phyloP scores from a whole-genome alignment of 2,888 invertebrate species.

The Trichogramma dendrolimi region DNA sequence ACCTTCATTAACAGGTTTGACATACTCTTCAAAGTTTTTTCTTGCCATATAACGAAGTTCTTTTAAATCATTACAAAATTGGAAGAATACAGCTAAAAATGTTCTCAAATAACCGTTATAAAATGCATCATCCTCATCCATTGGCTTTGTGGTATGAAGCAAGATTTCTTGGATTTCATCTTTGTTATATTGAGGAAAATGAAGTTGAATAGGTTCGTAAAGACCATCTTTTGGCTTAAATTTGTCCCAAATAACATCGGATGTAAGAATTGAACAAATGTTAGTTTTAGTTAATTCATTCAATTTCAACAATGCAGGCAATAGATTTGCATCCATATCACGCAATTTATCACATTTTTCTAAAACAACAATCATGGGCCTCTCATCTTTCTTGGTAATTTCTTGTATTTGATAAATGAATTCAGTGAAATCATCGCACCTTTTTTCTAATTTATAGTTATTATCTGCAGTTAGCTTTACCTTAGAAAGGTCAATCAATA shows the following conservation, averaged over 20 bases:
- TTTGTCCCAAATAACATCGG: conserved; percentile 77
- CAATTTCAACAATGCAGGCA: conserved; percentile 69
- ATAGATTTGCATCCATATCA: conserved; percentile 68
- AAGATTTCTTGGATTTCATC: conserved; percentile 61
- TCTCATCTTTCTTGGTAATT: conserved; percentile 45
- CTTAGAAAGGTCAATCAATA: conserved; percentile 60
- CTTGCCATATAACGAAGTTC: conserved; percentile 80
- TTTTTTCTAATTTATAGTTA: conserved; percentile 51
- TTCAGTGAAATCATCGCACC: conserved; percentile 68
- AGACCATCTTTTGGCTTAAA: conserved; percentile 68
- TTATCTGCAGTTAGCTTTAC: conserved; percentile 48
- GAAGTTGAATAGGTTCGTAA: conserved; percentile 67
- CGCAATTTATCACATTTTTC: conserved; percentile 79
- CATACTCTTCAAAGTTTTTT: conserved; percentile 70
- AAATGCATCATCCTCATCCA: conserved; percentile 56
- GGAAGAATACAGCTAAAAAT: conserved; percentile 78
- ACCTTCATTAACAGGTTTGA: conserved; percentile 70
- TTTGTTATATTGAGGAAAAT: conserved; percentile 78
- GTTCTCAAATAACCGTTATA: conserved; percentile 77
- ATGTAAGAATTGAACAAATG: conserved; percentile 72
- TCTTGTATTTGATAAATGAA: conserved; percentile 57
- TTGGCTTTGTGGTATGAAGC: conserved; percentile 38
- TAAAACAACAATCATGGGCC: conserved; percentile 65
- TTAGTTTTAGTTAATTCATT: conserved; percentile 69
- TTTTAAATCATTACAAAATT: conserved; percentile 78